A percentile compares a stretch with the other conserved stretches of the same genome.
These are phyloP conservation scores for Nycticorax nycticorax DNA, from an alignment of 2,113 vertebrate species.

Conservation along the genomic window DNA sequence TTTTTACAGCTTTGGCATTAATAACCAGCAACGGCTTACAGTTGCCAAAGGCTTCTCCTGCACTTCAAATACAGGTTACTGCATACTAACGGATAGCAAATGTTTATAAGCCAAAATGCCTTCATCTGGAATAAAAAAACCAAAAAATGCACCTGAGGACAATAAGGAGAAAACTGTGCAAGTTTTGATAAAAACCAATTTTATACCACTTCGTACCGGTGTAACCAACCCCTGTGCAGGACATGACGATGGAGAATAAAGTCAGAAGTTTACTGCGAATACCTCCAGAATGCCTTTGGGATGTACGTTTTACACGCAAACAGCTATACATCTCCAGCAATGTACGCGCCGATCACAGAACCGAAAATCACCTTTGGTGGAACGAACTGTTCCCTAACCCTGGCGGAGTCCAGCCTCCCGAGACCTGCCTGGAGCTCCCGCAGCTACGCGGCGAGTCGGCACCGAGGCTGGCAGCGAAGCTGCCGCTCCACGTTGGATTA, in stretches of 20 bases:
- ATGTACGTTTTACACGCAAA: not conserved
- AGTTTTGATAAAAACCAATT: not conserved
- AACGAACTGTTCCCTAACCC: not conserved
- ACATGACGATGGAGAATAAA: not conserved
- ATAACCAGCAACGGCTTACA: slow-evolving; percentile 20
- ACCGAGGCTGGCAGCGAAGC: not conserved
- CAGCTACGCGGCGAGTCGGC: not conserved
- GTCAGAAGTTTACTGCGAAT: not conserved
- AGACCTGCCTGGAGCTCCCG: not conserved
- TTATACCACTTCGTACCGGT: not conserved
- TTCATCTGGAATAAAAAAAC: not conserved
- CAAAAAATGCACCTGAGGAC: not conserved
- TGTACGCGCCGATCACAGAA: not conserved
- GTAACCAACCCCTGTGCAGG: not conserved
- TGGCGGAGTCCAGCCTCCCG: not conserved
- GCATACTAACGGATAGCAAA: not conserved
- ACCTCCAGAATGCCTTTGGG: not conserved
- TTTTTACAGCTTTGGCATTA: slow-evolving; percentile 47
- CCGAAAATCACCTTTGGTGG: not conserved
- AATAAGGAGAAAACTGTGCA: not conserved
- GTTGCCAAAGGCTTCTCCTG: slow-evolving; percentile 36
- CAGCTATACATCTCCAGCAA: not conserved
- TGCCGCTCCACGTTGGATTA: not conserved
- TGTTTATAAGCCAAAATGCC: not conserved
- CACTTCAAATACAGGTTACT: not conserved